Evolutionary conservation across 2,888 invertebrate genomes (phyloP).

Genomic region (Eueremaeus valkanovi): DNA sequence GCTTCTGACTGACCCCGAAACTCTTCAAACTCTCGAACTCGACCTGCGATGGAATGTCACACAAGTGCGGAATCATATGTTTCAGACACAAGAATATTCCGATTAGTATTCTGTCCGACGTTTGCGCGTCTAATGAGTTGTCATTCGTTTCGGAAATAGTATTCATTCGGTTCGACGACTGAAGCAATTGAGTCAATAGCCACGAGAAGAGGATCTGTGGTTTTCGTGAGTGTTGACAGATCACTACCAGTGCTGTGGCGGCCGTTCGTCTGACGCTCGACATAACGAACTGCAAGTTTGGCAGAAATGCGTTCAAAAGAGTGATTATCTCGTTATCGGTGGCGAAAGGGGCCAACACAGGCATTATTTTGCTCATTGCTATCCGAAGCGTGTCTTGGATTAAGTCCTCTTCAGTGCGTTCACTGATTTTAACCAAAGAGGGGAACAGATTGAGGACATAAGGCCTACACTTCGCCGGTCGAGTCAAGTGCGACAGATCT

Average conservation of each 20-base stretch:
- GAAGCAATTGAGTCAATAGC: constrained; percentile 55
- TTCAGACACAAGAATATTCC: constrained; percentile 40
- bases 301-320: constrained; percentile 64
- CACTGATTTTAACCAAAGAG: constrained; percentile 66
- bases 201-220: constrained; percentile 63
- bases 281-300: constrained; percentile 62
- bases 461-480: constrained; percentile 69
- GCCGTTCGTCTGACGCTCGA: constrained; percentile 76
- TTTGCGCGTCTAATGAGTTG: constrained; percentile 12
- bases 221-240: constrained; percentile 74
- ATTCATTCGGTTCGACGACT: constrained; percentile 31
- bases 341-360: constrained; percentile 65
- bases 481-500: constrained; percentile 67
- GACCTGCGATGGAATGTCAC: constrained; percentile 5
- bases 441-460: constrained; percentile 71
- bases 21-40: constrained; percentile 7
- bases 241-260: constrained; percentile 70
- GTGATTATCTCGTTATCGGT: constrained; percentile 68
- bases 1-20: constrained; percentile 24
- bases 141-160: constrained; percentile 13
- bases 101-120: constrained; percentile 25
- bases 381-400: constrained; percentile 65
- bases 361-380: constrained; percentile 64
- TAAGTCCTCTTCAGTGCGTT: constrained; percentile 65
- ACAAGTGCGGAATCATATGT: constrained; percentile 33